Evolutionary conservation across 37 sponge, comb jelly and placozoan species (phyloP).

Genomic region (Petrosia ficiformis): DNA sequence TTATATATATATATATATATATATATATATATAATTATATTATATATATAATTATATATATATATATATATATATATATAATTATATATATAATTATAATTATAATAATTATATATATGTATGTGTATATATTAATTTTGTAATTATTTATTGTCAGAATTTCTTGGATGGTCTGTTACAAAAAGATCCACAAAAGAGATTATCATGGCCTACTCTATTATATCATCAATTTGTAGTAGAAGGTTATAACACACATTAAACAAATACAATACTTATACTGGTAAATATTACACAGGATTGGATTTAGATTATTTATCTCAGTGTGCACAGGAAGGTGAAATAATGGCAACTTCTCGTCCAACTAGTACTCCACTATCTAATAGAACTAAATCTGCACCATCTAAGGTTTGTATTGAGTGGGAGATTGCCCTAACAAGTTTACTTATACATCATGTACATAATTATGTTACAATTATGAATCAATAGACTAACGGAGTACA

Average conservation of each 20-base stretch:
- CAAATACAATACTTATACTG: too few species aligned
- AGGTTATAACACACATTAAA: too few species aligned
- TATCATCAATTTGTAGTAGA: slow-evolving; percentile 84
- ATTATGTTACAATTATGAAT: too few species aligned
- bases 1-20: too few species aligned
- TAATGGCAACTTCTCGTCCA: slow-evolving; percentile 11
- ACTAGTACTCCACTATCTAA: slow-evolving; percentile 3
- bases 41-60: too few species aligned
- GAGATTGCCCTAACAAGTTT: too few species aligned
- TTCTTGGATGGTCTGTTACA: slow-evolving; percentile 80
- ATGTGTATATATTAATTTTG: slow-evolving; percentile 21
- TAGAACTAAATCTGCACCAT: not conserved
- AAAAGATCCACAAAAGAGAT: slow-evolving; percentile 76
- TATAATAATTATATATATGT: too few species aligned
- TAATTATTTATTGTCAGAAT: slow-evolving; percentile 15
- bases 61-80: slow-evolving; percentile 6
- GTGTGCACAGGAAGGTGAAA: slow-evolving; percentile 55
- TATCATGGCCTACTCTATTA: slow-evolving; percentile 92
- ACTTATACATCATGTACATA: too few species aligned
- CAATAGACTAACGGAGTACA: too few species aligned
- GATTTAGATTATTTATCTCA: slow-evolving; percentile 40
- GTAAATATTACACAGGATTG: slow-evolving; percentile 15
- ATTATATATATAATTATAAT: slow-evolving; percentile 2
- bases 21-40: too few species aligned
- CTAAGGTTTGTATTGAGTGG: too few species aligned